Evolutionary conservation across 1,140 invertebrate species (phyloP), one percentile per base, ranked within the genome.

Genomic region (Phortica variegata): DNA sequence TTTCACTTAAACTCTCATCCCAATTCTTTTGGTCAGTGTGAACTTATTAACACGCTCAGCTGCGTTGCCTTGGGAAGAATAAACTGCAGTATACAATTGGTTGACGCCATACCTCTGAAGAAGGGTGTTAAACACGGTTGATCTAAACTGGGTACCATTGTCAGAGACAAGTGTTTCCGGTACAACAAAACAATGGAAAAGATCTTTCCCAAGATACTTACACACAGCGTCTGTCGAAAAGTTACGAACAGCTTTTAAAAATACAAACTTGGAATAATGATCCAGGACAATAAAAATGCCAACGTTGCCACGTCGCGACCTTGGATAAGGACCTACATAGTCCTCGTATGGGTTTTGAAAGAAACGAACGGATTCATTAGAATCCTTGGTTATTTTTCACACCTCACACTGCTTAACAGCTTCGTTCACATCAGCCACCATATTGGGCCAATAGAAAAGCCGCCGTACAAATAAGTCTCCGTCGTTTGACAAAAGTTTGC

Each of bases 51-150:
- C 44, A 10, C 44, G 17, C 23, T 37, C 44, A n/a, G 31, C 13
- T 7, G 44, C 44, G 21, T 46, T 46, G 13, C 33, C 32, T 38
- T 46, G 44, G n/a, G 44, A 34, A 7, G 44, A 34, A 37, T 46
- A 16, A 31, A 36, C 20, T 10, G 43, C 26, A 3, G 43, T 33
- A 5, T 26, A 12, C 6, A 32, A 20, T n/a, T 44, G 43, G 13
- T 32, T 18, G 16, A 44, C 18, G 2, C 32, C 43, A 44, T 31
- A 44, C n/a, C 8, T 5, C 10, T 34, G n/a, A n/a, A 46, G 10
- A 4, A 46, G 18, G 2, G 18, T 18, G 15, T 46, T 46, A 29
- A 46, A 38, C 7, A 13, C 44, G 16, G n/a, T n/a, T n/a, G n/a
- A n/a, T n/a, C n/a, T n/a, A n/a, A n/a, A n/a, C n/a, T n/a, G n/a